A percentile compares a stretch with the other conserved stretches of the same genome.
phyloP scores from a whole-genome alignment of 1,140 invertebrate genomes.

The Atta colombica region DNA sequence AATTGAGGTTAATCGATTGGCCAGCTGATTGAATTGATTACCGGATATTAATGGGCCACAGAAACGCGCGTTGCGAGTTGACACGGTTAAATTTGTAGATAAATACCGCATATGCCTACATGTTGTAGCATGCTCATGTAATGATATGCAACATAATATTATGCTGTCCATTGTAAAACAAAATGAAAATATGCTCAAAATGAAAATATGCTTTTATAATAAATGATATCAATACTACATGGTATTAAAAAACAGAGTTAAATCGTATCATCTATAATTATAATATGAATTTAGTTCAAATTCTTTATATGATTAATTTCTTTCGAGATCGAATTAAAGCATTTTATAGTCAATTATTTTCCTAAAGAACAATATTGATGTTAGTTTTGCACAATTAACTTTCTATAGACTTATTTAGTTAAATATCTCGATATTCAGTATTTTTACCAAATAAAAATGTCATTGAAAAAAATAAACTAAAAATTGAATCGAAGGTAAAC shows the following conservation, averaged over 20 bases:
- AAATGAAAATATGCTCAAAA: slow-evolving; percentile 55
- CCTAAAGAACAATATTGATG: background rate
- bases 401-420: background rate
- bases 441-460: background rate
- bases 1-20: slow-evolving; percentile 69
- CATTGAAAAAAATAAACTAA: background rate
- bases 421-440: background rate
- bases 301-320: background rate
- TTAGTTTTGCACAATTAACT: background rate
- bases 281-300: background rate
- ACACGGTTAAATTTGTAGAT: slow-evolving; percentile 66
- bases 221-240: background rate
- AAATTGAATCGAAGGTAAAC: background rate
- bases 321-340: background rate
- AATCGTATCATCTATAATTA: background rate
- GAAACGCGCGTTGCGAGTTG: slow-evolving; percentile 55
- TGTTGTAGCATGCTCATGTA: background rate
- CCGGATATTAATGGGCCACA: slow-evolving; percentile 68
- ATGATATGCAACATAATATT: slow-evolving; percentile 25
- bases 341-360: background rate
- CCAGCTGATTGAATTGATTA: slow-evolving; percentile 67
- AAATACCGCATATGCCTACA: slow-evolving; percentile 48
- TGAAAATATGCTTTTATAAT: slow-evolving; percentile 53
- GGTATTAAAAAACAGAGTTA: slow-evolving; percentile 10
- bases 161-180: slow-evolving; percentile 17